Evolutionary conservation across 2,113 vertebrate genomes (phyloP), one percentile per base, ranked within the genome.

Genomic region (Dendrocopos noguchii): DNA sequence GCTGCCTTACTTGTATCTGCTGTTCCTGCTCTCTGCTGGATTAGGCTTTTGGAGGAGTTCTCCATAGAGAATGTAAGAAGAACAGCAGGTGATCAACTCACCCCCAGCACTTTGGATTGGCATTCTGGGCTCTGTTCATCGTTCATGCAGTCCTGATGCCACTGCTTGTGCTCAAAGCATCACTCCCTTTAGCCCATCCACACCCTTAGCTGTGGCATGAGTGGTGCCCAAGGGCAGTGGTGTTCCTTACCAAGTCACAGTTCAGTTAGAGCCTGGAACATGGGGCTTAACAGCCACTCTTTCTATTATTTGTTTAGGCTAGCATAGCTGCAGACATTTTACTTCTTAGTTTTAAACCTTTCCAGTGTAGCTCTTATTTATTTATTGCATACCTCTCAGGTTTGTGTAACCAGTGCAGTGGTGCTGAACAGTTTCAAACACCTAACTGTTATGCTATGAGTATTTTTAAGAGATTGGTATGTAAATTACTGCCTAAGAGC

Each of bases 221-320:
- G 14, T 6, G 4, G 28, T 46, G 7, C 29, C 10, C 7, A 34
- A 21, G 34, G 33, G n/a, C 53, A 55, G 21, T 50, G 22, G n/a
- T 65, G 0, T 64, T 80, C 16, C 31, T 55, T 34, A 24, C 11
- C 24, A 10, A 33, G 19, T 33, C 29, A 6, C 29, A 34, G 56
- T 27, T 91, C 19, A 36, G 28, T 56, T 80, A 22, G 27, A 46
- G 18, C 5, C 27, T 59, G 2, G 50, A 56, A 57, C 9, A 18
- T 0, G 4, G 6, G 16, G 44, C 1, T 0, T 24, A 76, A 50
- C 9, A 73, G 10, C 39, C 29, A 27, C 9, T 53, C 8, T 67
- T 2, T 60, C 52, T 25, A 5, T 33, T 36, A 36, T 55, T 33
- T 15, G 20, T 88, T 75, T 80, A 77, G 80, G 60, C 10, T 29